phyloP scores from a whole-genome alignment of 2,888 invertebrate species.

The Andrena bicolor region DNA sequence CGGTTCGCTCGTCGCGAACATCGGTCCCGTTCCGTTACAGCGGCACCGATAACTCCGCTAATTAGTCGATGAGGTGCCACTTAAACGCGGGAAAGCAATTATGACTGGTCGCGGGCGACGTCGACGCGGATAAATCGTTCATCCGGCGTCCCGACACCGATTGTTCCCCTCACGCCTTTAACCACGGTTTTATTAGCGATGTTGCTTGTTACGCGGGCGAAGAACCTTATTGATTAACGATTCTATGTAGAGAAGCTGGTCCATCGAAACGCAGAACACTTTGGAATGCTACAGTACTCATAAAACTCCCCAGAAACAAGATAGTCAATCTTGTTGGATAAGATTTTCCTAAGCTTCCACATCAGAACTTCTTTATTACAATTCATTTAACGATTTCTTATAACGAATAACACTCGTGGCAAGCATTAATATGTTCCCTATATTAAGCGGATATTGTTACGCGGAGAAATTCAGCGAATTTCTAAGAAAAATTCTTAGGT shows the following conservation, averaged over 20 bases:
- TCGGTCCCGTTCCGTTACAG: constrained; percentile 39
- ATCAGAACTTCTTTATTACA: too few relatives aligned
- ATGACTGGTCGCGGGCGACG: constrained; percentile 35
- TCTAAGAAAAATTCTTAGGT: too few relatives aligned
- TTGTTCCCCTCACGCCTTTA: background rate
- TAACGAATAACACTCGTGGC: too few relatives aligned
- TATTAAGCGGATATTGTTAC: too few relatives aligned
- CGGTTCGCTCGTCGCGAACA: constrained; percentile 30
- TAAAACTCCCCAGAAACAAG: too few relatives aligned
- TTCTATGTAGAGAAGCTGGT: background rate
- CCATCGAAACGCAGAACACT: too few relatives aligned
- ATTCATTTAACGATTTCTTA: too few relatives aligned
- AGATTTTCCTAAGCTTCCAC: too few relatives aligned
- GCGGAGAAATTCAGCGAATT: too few relatives aligned
- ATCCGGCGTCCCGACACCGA: constrained; percentile 26
- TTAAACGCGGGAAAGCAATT: constrained; percentile 60
- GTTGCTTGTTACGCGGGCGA: background rate
- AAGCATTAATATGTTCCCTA: too few relatives aligned
- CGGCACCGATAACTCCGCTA: constrained; percentile 60
- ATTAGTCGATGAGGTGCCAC: constrained; percentile 67
- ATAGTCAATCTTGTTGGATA: too few relatives aligned
- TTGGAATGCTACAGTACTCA: too few relatives aligned
- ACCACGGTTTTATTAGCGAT: constrained; percentile 1
- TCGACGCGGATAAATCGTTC: constrained; percentile 53
- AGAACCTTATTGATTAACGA: background rate